Percentiles rank a stretch among this genome's conserved stretches.
Evolutionary conservation across 1,140 invertebrate species (phyloP).

Genomic region (Ctenoplectra terminalis): DNA sequence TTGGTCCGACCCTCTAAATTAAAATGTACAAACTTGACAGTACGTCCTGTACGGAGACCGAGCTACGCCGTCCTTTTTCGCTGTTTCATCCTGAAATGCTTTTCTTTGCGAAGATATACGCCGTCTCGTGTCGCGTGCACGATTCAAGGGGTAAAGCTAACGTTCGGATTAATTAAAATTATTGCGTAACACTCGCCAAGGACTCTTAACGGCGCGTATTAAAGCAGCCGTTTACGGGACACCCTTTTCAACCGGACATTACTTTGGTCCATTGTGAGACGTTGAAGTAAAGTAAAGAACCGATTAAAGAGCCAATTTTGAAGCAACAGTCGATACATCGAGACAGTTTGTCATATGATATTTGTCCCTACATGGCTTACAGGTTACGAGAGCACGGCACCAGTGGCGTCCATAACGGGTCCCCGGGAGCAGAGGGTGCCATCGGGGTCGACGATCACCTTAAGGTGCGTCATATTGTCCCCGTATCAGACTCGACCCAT

Average conservation of each 20-base stretch:
- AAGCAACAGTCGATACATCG: too few relatives aligned
- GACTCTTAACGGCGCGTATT: constrained; percentile 23
- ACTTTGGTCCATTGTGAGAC: too few relatives aligned
- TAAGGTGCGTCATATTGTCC: constrained; percentile 82
- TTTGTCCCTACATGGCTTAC: constrained; percentile 71
- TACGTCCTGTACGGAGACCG: constrained; percentile 2
- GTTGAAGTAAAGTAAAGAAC: background rate
- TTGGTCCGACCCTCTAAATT: constrained; percentile 59
- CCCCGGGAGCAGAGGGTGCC: constrained; percentile 80
- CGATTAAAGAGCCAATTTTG: too few relatives aligned
- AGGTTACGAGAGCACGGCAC: constrained; percentile 82
- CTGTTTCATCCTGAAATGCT: constrained; percentile 35
- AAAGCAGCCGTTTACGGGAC: background rate
- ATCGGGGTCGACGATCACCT: constrained; percentile 81
- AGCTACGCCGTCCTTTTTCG: constrained; percentile 41
- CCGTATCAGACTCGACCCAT: constrained; percentile 80
- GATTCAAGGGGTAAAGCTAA: constrained; percentile 20
- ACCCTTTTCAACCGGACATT: background rate
- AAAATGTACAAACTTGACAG: constrained; percentile 62
- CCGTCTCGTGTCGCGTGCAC: constrained; percentile 5
- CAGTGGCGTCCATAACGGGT: constrained; percentile 80
- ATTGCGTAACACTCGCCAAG: constrained; percentile 45
- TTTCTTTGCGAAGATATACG: constrained; percentile 15
- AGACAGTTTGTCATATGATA: constrained; percentile 57
- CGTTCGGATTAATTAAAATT: constrained; percentile 62